Evolutionary conservation across 2,888 invertebrate species (phyloP).

Genomic region (Lagria hirta): DNA sequence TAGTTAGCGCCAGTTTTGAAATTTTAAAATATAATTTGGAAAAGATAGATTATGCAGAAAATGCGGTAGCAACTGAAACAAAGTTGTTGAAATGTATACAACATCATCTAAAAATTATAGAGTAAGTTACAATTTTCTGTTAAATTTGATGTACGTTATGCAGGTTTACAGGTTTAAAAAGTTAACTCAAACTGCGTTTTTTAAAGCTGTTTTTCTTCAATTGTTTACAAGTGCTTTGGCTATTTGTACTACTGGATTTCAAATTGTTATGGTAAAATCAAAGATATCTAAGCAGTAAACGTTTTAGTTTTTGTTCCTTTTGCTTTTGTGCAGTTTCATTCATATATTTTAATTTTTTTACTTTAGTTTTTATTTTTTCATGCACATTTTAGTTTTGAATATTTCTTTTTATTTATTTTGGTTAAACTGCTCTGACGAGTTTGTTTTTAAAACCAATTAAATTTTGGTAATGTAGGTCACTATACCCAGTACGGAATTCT

Average conservation of each 20-base stretch:
- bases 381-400: no score
- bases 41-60: slow-evolving; percentile 9
- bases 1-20: slow-evolving; percentile 11
- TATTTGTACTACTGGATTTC: slow-evolving; percentile 24
- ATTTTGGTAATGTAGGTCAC: slow-evolving; percentile 15
- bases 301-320: no score
- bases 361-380: no score
- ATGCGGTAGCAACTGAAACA: slow-evolving; percentile 2
- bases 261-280: slow-evolving; percentile 19
- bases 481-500: slow-evolving; percentile 11
- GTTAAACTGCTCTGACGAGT: no score
- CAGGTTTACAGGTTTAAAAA: slow-evolving; percentile 14
- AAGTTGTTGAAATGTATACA: slow-evolving; percentile 6
- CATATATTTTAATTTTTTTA: no score
- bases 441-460: no score
- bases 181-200: slow-evolving; percentile 11
- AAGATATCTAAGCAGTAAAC: no score
- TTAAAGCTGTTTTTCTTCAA: slow-evolving; percentile 23
- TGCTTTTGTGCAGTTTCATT: no score
- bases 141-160: no score
- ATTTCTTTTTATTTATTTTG: no score
- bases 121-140: slow-evolving; percentile 5
- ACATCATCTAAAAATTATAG: slow-evolving; percentile 10
- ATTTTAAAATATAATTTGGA: slow-evolving; percentile 17
- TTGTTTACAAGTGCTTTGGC: slow-evolving; percentile 24